Evolutionary conservation across 2,888 invertebrate genomes (phyloP), one percentile per base, ranked within the genome.

Genomic region (Girardia tigrina): DNA sequence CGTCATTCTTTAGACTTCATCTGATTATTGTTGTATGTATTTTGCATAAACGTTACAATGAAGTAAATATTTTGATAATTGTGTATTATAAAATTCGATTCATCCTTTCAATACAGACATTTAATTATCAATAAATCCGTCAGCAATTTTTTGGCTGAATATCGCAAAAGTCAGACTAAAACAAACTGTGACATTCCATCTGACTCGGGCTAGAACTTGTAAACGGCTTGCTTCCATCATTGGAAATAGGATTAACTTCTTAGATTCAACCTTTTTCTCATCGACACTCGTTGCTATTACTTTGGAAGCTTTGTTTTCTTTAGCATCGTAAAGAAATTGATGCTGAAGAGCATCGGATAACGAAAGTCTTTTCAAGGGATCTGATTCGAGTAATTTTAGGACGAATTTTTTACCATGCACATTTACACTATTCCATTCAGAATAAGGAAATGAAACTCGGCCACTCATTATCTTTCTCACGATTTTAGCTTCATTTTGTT

Each of bases 401-500:
- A 36, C 16, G 16, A 36, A 36, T 36, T 16, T 36, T 36, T 36
- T 36, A 36, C 12, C 36, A 16, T 36, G 16, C 8, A 16, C 36
- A 36, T 36, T 36, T 12, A 36, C 16, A 12, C 16, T 8, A 36
- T 36, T 36, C 36, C 36, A 36, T 36, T 36, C 36, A 16, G 36
- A 12, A 36, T 12, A 36, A 36, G 36, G 36, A 36, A 36, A 36
- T 36, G 36, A 36, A 36, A 36, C 36, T 36, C 16, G 8, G 16
- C 36, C 75, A 6, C 26, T 74, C 8, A 75, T n/a, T 4, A 75
- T 75, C 29, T 73, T 73, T 28, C 27, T 23, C 2, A 28, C 26
- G n/a, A 75, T 8, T 73, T 75, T 70, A 16, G 26, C 73, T 4
- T 71, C 70, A 36, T 75, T 28, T 12, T 29, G 71, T n/a, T 75